Base-by-base conservation (phyloP, 1,140 invertebrate genomes). In the Oscheius sp. region DNA sequence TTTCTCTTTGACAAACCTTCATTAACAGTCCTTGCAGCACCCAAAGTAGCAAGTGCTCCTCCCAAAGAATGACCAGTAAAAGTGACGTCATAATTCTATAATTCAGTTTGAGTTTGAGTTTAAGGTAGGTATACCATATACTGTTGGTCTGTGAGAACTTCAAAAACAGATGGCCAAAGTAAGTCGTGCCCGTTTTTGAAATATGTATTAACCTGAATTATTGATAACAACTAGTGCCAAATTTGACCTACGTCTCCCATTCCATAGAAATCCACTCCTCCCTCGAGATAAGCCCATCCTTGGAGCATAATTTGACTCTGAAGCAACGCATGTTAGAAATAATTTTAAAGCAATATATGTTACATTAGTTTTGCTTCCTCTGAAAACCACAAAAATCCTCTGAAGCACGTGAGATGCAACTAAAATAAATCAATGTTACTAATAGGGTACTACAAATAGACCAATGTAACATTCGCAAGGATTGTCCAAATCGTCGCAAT, bases 1-100 rank as follows among this genome's bases (percentile, higher is more conserved):
- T n/a, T n/a, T n/a, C n/a, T n/a, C n/a, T n/a, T n/a, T n/a, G n/a
- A n/a, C n/a, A n/a, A n/a, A 70, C 68, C 69, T 35, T 71, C 59
- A 29, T 42, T 55, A 46, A 71, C 69, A 58, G 58, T 71, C 34
- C 73, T 61, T 3, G 73, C 42, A 1, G 73, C 75, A n/a, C 36
- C 62, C 2, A 76, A n/a, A 2, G 45, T 59, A 1, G 75, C 75
- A 23, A 76, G 52, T 13, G 75, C 75, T 45, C 75, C 75, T 55
- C 75, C 75, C 28, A 76, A 65, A 4, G 71, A 76, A 55, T 75
- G 74, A n/a, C 74, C 74, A 3, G 74, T 75, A 18, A 75, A 58
- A 34, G 38, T 74, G 1, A 75, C 74, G 31, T 38, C 32, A 45
- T 74, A 75, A 34, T 73, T 68, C 64, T 59, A 64, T 28, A 71